Evolutionary conservation across 2,113 vertebrate genomes (phyloP).

Genomic region (Periophthalmodon schlosseri): DNA sequence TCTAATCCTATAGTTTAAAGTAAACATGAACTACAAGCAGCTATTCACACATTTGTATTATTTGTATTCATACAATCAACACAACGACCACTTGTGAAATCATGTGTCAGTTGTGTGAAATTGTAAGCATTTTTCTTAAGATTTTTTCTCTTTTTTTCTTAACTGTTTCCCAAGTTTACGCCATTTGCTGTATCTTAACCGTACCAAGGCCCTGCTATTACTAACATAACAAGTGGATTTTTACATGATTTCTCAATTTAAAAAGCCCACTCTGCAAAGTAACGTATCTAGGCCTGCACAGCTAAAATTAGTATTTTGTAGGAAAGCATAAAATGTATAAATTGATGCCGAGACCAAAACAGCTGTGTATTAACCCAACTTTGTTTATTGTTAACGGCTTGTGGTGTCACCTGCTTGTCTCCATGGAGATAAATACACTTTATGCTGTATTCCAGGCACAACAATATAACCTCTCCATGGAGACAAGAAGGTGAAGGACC

Average conservation of each 20-base stretch:
- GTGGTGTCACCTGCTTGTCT: background rate
- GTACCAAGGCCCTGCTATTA: background rate
- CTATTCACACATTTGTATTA: background rate
- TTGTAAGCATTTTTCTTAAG: background rate
- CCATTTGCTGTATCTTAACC: background rate
- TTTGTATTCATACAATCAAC: background rate
- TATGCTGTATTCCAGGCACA: no score
- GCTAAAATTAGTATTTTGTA: no score
- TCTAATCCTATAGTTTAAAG: background rate
- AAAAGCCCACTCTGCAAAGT: background rate
- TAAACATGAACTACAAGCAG: background rate
- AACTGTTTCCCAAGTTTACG: no score
- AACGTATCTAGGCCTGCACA: no score
- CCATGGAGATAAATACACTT: no score
- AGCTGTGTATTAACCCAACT: no score
- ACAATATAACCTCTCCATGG: background rate
- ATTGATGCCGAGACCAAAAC: no score
- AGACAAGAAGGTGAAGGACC: background rate
- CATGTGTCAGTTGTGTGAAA: background rate
- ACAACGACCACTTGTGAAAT: background rate
- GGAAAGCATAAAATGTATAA: no score
- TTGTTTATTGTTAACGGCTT: background rate
- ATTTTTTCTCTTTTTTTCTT: background rate
- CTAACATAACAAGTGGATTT: background rate
- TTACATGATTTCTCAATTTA: background rate